Conservation (phyloP, 2,113 vertebrate species). For the Halcyon malimbica region DNA sequence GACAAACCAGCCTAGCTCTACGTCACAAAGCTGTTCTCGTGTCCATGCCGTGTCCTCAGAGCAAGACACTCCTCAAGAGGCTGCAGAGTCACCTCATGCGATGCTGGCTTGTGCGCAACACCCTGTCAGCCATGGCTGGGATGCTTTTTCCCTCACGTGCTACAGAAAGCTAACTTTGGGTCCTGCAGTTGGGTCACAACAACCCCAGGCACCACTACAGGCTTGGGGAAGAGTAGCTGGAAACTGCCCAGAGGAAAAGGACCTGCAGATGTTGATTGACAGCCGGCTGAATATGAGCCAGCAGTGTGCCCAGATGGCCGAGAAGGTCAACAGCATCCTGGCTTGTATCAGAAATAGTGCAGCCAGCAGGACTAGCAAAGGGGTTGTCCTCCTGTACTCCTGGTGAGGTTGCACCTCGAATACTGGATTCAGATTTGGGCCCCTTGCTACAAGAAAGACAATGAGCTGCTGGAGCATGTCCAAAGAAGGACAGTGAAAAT, state of each 20-base stretch:
- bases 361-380: background rate
- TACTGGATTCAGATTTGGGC: too few species aligned
- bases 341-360: fast-evolving
- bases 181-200: background rate
- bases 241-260: fast-evolving
- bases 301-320: background rate
- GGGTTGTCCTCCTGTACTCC: fast-evolving
- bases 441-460: fast-evolving
- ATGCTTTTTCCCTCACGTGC: background rate
- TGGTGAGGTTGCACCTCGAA: fast-evolving
- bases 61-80: fast-evolving
- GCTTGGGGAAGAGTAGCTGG: background rate
- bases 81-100: fast-evolving
- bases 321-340: fast-evolving
- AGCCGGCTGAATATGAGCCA: fast-evolving
- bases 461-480: fast-evolving
- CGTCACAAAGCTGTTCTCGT: fast-evolving
- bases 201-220: background rate
- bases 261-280: fast-evolving
- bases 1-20: background rate
- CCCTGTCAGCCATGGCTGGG: too few species aligned
- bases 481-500: background rate
- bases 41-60: background rate
- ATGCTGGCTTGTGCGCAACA: background rate
- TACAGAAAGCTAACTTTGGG: background rate